phyloP scores from a whole-genome alignment of 2,888 invertebrate species.

The Carabus problematicus region DNA sequence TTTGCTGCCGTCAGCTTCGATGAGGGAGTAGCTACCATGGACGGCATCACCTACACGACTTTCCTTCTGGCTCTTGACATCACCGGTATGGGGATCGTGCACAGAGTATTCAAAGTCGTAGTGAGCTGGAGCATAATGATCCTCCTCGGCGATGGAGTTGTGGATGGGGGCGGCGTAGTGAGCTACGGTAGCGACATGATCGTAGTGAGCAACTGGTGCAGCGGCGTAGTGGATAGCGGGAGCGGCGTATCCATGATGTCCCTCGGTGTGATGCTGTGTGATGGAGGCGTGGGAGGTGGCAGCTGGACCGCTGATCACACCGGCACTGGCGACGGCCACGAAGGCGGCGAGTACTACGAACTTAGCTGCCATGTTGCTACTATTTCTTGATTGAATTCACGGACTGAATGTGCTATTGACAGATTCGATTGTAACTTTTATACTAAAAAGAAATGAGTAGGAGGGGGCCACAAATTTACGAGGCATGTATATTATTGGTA shows the following conservation, averaged over 20 bases:
- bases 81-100: slow-evolving; percentile 28
- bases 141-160: slow-evolving; percentile 1
- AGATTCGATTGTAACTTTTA: too few species aligned
- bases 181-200: slow-evolving; percentile 59
- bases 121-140: slow-evolving; percentile 15
- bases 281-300: slow-evolving; percentile 46
- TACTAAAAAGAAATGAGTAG: too few species aligned
- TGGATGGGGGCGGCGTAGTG: slow-evolving; percentile 49
- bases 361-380: slow-evolving; percentile 27
- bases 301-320: slow-evolving; percentile 62
- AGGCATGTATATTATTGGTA: too few species aligned
- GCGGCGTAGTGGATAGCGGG: slow-evolving; percentile 55
- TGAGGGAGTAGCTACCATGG: slow-evolving; percentile 28
- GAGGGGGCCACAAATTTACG: too few species aligned
- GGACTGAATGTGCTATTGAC: slow-evolving; percentile 2
- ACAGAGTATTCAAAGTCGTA: slow-evolving; percentile 33
- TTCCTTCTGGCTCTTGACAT: slow-evolving; percentile 24
- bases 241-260: slow-evolving; percentile 4
- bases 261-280: slow-evolving; percentile 22
- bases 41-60: slow-evolving; percentile 25
- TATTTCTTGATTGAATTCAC: not conserved
- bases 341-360: slow-evolving; percentile 55
- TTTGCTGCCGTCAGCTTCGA: slow-evolving; percentile 34
- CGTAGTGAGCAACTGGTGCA: slow-evolving; percentile 55
- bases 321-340: slow-evolving; percentile 57